These are phyloP conservation scores for Ophraella communa DNA, from an alignment of 2,888 invertebrate genomes.

Conservation along the genomic window DNA sequence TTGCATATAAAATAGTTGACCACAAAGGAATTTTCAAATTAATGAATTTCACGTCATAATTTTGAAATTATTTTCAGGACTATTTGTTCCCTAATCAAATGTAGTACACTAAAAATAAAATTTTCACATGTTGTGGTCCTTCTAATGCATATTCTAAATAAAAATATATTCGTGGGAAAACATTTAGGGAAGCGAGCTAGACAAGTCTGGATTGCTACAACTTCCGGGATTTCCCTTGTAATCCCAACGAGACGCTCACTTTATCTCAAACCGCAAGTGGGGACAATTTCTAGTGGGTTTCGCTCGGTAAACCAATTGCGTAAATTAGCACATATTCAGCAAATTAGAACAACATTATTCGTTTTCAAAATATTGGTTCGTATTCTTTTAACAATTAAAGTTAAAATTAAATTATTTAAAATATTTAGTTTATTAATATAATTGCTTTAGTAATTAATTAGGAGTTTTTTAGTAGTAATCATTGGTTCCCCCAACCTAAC, in stretches of 20 bases:
- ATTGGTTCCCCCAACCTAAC: background rate
- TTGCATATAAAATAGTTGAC: no score
- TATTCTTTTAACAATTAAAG: no score
- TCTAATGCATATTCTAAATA: background rate
- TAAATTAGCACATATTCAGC: slow-evolving; percentile 19
- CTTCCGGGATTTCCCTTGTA: slow-evolving; percentile 49
- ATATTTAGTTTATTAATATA: no score
- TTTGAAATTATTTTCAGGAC: background rate
- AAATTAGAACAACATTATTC: slow-evolving; percentile 9
- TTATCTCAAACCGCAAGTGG: slow-evolving; percentile 21
- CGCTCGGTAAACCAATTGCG: slow-evolving; percentile 16
- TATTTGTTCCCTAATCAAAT: background rate
- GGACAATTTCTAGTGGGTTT: slow-evolving; percentile 18
- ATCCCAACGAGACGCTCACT: slow-evolving; percentile 3
- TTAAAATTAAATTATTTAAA: no score
- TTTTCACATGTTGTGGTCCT: background rate
- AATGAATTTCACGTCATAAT: no score
- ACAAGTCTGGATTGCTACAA: slow-evolving; percentile 47
- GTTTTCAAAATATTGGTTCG: no score
- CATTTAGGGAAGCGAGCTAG: slow-evolving; percentile 48
- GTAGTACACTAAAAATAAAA: background rate
- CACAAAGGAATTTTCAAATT: no score
- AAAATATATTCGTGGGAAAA: slow-evolving; percentile 45
- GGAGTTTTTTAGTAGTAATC: background rate
- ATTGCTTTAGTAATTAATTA: background rate